phyloP scores from a whole-genome alignment of 1,140 invertebrate species.

The Chironomus tepperi region DNA sequence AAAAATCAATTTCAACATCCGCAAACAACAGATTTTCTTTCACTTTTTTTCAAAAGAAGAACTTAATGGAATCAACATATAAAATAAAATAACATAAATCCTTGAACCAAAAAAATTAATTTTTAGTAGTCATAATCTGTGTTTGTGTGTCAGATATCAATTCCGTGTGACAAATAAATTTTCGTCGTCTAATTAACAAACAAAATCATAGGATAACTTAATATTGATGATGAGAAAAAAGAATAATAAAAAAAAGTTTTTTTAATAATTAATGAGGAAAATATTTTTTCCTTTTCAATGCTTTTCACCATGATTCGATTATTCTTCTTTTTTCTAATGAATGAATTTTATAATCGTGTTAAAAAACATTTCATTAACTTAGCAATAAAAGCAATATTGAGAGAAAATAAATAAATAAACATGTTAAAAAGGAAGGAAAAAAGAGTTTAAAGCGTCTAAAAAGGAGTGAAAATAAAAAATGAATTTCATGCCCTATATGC shows the following conservation, averaged over 20 bases:
- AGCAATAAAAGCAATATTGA: neutral
- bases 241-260: constrained; percentile 16
- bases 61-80: too few species aligned
- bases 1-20: too few species aligned
- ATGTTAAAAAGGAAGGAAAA: neutral
- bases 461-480: neutral
- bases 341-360: neutral
- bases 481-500: neutral
- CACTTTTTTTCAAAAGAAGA: too few species aligned
- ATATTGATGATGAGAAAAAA: too few species aligned
- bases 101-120: too few species aligned
- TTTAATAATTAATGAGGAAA: neutral
- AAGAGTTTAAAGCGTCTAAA: neutral
- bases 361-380: neutral
- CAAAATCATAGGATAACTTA: too few species aligned
- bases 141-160: too few species aligned
- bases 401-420: neutral
- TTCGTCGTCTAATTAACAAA: too few species aligned
- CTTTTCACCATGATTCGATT: neutral
- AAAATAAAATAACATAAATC: too few species aligned
- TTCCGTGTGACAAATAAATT: too few species aligned
- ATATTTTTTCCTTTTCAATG: neutral
- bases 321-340: constrained; percentile 1
- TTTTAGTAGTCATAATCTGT: too few species aligned
- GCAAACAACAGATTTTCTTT: too few species aligned